A percentile compares a stretch with the other conserved stretches of the same genome.
These are phyloP conservation scores for Julus scandinavius DNA, from an alignment of 2,888 invertebrate genomes.

Conservation along the genomic window DNA sequence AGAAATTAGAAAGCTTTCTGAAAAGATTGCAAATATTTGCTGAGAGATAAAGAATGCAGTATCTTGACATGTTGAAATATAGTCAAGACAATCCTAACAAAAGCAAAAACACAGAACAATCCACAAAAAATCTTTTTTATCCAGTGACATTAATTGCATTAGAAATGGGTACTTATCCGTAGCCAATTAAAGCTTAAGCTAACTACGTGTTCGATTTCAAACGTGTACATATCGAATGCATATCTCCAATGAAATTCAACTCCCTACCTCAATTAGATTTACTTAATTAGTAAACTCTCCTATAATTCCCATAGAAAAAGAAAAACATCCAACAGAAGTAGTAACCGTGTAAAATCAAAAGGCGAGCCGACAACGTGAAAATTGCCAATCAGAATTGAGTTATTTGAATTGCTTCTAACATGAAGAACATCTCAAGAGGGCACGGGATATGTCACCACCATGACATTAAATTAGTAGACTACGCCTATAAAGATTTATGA, in stretches of 20 bases:
- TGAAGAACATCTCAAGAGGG: constrained; percentile 20
- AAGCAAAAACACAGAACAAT: background rate
- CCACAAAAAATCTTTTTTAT: too few relatives aligned
- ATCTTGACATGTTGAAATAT: background rate
- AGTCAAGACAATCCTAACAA: background rate
- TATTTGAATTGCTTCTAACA: constrained; percentile 4
- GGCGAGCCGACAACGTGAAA: background rate
- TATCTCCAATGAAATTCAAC: background rate
- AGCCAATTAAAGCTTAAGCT: background rate
- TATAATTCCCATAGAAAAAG: background rate
- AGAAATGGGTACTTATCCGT: background rate
- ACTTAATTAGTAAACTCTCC: background rate
- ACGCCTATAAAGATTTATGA: background rate
- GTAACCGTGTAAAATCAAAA: constrained; percentile 7
- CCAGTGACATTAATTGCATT: background rate
- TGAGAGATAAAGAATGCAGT: background rate
- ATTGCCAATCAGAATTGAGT: constrained; percentile 15
- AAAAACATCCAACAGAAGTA: background rate
- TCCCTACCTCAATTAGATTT: background rate
- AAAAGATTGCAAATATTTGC: background rate
- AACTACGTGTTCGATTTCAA: background rate
- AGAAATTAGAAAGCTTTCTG: background rate
- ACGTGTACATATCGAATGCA: background rate
- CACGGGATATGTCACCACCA: background rate
- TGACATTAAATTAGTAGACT: background rate